Evolutionary conservation across 2,888 invertebrate genomes (phyloP), one percentile per base, ranked within the genome.

Genomic region (Camponotus fellah): DNA sequence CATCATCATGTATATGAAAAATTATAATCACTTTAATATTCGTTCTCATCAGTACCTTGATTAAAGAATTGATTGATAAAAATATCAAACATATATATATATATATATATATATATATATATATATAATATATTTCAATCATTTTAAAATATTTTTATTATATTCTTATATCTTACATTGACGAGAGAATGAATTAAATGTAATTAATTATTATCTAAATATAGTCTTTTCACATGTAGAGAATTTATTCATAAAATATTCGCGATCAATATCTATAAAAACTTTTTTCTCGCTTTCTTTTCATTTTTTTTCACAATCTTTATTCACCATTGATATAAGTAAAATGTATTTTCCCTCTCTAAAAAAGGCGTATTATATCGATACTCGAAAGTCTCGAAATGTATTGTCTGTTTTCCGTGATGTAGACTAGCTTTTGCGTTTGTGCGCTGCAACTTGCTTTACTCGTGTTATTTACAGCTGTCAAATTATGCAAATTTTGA

Each of bases 21-120:
- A 79, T 43, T 3, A 9, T 43, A 43, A 77, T 77, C 14, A 34
- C 1, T 76, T 75, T 40, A 43, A 6, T 65, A 43, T 14, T 43
- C 0, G 8, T 6, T 66, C 8, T 66, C 5, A 62, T 34, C 21
- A 1, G 1, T 43, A 32, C 8, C 1, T 40, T 62, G 43, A 60
- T 62, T 34, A n/a, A 74, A 6, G 14, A 62, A 34, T 32, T 17
- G 14, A 60, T 12, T 32, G 6, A 32, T 60, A 6, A 60, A 60
- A 72, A 71, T 21, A 14, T 71, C 37, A 17, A 8, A 8, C 46
- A 46, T n/a, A 46, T 5, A 46, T 14, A 49, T 49, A n/a, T 49
- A n/a, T 49, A 49, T 49, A 6, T n/a, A 49, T 6, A n/a, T n/a
- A 49, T 49, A n/a, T n/a, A 46, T 5, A 46, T 14, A 49, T 49